Evolutionary conservation across 2,113 vertebrate genomes (phyloP).

Genomic region (Delphinapterus leucas): DNA sequence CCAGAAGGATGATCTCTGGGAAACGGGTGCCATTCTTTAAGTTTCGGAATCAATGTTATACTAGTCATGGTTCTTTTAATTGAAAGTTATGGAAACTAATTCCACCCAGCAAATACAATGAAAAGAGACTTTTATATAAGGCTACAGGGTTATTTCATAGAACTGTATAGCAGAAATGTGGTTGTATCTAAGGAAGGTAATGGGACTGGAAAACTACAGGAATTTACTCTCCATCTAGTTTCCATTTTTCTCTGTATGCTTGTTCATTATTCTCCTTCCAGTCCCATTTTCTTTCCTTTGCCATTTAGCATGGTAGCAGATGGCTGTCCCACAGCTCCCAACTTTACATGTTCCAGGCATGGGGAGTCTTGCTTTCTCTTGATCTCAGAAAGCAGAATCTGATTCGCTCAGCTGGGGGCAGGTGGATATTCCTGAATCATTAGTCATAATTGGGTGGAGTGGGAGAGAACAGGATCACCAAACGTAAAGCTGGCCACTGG

Average conservation of each 20-base stretch:
- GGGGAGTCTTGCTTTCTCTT: background rate
- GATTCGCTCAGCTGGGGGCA: background rate
- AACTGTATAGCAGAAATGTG: background rate
- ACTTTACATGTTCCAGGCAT: background rate
- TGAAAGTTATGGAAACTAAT: constrained; percentile 32
- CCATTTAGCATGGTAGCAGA: background rate
- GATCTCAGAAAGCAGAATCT: background rate
- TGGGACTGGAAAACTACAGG: background rate
- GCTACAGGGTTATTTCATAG: background rate
- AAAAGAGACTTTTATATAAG: background rate
- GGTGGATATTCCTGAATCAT: background rate
- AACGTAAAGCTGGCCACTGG: background rate
- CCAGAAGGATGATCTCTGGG: background rate
- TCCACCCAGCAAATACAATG: background rate
- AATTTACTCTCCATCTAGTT: background rate
- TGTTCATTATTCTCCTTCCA: background rate
- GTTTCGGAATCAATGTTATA: background rate
- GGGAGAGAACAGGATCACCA: background rate
- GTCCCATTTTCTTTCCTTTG: background rate
- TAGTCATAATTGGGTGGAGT: background rate
- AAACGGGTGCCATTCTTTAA: background rate
- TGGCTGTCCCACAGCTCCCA: background rate
- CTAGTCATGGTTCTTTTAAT: background rate
- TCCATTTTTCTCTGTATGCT: background rate
- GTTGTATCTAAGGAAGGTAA: background rate